phyloP scores from a whole-genome alignment of 2,888 invertebrate genomes.

The Belgica antarctica region DNA sequence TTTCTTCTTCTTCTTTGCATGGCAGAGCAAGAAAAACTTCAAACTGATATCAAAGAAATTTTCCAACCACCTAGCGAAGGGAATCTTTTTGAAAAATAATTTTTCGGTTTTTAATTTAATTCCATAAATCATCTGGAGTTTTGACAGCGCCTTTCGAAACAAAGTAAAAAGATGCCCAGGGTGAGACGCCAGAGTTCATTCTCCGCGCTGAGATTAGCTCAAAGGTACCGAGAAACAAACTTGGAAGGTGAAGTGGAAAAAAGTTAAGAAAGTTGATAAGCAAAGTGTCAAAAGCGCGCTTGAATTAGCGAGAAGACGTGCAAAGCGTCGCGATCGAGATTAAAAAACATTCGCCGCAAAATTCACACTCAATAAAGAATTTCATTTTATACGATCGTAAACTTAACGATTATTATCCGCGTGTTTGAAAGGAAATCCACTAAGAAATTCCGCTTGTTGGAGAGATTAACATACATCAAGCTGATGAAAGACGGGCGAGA shows the following conservation, averaged over 20 bases:
- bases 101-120: slow-evolving; percentile 33
- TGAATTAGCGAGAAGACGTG: too few species aligned
- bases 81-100: slow-evolving; percentile 30
- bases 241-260: neutral
- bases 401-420: too few species aligned
- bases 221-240: slow-evolving; percentile 31
- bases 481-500: too few species aligned
- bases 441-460: too few species aligned
- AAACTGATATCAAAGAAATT: slow-evolving; percentile 1
- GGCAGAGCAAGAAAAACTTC: too few species aligned
- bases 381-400: too few species aligned
- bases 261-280: neutral
- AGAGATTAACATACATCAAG: too few species aligned
- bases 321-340: too few species aligned
- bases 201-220: slow-evolving; percentile 31
- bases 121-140: slow-evolving; percentile 43
- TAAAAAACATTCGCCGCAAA: too few species aligned
- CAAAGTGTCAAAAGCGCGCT: too few species aligned
- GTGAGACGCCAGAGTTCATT: neutral
- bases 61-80: neutral
- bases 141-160: slow-evolving; percentile 43
- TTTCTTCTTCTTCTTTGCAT: slow-evolving; percentile 26
- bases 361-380: too few species aligned
- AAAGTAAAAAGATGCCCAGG: slow-evolving; percentile 21
- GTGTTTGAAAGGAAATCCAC: too few species aligned